Conservation (phyloP, 1,140 invertebrate species). For the Cyphomyrmex costatus region DNA sequence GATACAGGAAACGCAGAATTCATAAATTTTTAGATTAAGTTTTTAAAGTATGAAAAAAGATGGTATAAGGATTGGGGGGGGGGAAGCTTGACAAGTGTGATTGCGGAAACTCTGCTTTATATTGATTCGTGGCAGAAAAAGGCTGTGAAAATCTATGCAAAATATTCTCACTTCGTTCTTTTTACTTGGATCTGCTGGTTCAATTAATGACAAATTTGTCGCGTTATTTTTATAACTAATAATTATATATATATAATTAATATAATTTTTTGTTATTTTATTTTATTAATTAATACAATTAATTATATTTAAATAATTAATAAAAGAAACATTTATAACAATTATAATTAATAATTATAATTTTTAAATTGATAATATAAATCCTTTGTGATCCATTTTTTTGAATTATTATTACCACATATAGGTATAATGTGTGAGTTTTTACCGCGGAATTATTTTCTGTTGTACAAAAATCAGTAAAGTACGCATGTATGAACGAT, state of each 20-base stretch:
- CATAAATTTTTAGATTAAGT: slow-evolving; percentile 78
- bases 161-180: neutral
- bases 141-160: slow-evolving; percentile 10
- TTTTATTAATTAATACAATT: too few species aligned
- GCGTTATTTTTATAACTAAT: neutral
- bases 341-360: too few species aligned
- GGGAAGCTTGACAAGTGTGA: neutral
- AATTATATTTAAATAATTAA: too few species aligned
- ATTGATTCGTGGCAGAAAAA: slow-evolving; percentile 59
- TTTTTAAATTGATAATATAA: neutral
- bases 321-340: too few species aligned
- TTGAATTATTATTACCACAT: neutral
- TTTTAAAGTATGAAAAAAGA: slow-evolving; percentile 77
- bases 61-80: slow-evolving; percentile 58
- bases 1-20: slow-evolving; percentile 48
- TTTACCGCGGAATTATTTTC: neutral
- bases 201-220: slow-evolving; percentile 21
- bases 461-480: neutral
- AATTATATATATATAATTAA: neutral
- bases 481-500: neutral
- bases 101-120: slow-evolving; percentile 33
- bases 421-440: neutral
- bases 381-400: neutral
- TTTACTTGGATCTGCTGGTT: neutral
- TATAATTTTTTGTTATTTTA: too few species aligned